Conservation (phyloP, 92 coral and sea anemone genomes). For the Epizoanthus rinbou region DNA sequence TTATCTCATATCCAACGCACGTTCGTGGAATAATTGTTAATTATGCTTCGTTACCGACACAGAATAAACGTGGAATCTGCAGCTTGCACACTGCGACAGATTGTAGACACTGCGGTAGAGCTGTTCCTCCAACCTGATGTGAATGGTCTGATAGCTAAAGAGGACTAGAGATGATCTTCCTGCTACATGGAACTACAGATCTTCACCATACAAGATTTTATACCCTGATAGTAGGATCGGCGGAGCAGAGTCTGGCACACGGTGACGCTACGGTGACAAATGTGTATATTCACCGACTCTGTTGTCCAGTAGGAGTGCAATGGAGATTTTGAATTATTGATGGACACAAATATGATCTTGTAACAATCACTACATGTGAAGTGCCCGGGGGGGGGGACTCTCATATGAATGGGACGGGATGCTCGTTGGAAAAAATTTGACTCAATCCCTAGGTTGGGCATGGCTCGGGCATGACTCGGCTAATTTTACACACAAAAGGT, state of each 20-base stretch:
- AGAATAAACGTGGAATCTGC: constrained; percentile 82
- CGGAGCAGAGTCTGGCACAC: background rate
- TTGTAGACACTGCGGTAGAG: constrained; percentile 69
- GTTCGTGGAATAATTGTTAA: background rate
- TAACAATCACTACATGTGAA: background rate
- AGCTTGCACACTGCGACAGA: constrained; percentile 59
- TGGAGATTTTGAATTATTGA: background rate
- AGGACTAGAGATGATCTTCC: constrained; percentile 51
- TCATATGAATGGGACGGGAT: too few relatives aligned
- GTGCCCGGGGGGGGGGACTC: too few relatives aligned
- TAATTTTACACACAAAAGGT: too few relatives aligned
- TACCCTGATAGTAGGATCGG: background rate
- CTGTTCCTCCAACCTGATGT: constrained; percentile 87
- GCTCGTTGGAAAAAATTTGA: too few relatives aligned
- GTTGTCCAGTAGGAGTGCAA: background rate
- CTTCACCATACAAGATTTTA: background rate
- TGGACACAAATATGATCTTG: background rate
- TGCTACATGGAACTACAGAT: background rate
- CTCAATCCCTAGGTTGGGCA: too few relatives aligned
- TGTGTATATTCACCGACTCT: background rate
- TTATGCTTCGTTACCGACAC: constrained; percentile 23
- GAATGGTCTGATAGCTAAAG: constrained; percentile 79
- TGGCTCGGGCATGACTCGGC: too few relatives aligned
- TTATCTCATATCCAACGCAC: background rate
- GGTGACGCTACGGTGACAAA: background rate